phyloP scores from a whole-genome alignment of 1,140 invertebrate species.

The Drosophila simulans region DNA sequence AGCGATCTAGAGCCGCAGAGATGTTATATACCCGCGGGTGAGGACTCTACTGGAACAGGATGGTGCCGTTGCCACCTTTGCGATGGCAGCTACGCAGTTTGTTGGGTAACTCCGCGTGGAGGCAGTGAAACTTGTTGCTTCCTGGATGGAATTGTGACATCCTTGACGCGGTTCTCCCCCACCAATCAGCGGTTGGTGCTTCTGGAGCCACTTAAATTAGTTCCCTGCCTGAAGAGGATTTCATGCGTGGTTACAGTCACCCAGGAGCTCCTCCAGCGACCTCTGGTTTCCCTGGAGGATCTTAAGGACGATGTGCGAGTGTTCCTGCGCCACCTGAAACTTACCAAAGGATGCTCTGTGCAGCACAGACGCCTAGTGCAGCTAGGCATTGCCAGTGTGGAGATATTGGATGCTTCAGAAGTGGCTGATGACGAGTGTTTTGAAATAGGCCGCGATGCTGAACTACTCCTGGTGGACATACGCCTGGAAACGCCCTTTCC shows the following conservation, averaged over 20 bases:
- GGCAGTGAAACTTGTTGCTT: constrained; percentile 62
- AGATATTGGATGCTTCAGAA: constrained; percentile 29
- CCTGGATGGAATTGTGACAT: constrained; percentile 57
- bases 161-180: constrained; percentile 2
- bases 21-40: constrained; percentile 40
- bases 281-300: constrained; percentile 22
- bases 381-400: constrained; percentile 59
- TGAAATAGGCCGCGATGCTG: constrained; percentile 26
- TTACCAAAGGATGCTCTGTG: constrained; percentile 46
- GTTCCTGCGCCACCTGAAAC: constrained; percentile 46
- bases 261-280: constrained; percentile 26
- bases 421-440: constrained; percentile 39
- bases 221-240: neutral
- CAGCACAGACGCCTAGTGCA: constrained; percentile 18
- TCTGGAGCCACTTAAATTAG: constrained; percentile 12
- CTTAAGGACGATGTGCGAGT: constrained; percentile 40
- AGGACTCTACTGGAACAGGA: neutral
- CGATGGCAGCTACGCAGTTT: constrained; percentile 47
- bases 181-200: constrained; percentile 23
- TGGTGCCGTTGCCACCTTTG: constrained; percentile 61
- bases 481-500: constrained; percentile 15
- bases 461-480: constrained; percentile 46
- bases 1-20: constrained; percentile 33
- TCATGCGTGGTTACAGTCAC: constrained; percentile 47
- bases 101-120: constrained; percentile 38